Percentiles rank a stretch among this genome's conserved stretches.
Conservation (phyloP, 2,888 invertebrate species). For the Charanyca ferruginea region DNA sequence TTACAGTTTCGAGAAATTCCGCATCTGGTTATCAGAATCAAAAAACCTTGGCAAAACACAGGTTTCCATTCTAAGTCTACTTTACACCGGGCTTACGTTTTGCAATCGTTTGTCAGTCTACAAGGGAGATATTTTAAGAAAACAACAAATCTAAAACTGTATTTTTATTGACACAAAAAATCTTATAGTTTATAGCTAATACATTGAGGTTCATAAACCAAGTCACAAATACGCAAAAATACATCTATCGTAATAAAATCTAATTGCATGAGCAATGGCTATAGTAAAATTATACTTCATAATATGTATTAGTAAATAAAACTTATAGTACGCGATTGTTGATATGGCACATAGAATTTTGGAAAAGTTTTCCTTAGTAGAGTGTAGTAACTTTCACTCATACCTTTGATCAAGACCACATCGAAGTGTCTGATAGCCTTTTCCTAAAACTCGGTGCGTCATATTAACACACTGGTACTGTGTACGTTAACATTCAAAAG, state of each 20-base stretch:
- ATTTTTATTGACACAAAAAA: slow-evolving; percentile 47
- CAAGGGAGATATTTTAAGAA: neutral
- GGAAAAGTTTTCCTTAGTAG: neutral
- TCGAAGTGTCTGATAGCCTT: neutral
- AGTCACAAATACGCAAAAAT: slow-evolving; percentile 36
- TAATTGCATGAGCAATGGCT: slow-evolving; percentile 27
- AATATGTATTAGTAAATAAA: slow-evolving; percentile 6
- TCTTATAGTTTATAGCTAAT: slow-evolving; percentile 30
- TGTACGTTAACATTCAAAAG: slow-evolving; percentile 30
- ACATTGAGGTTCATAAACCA: slow-evolving; percentile 40
- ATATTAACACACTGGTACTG: slow-evolving; percentile 1
- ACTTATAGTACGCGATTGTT: neutral
- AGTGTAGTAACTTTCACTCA: neutral
- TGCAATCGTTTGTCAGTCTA: neutral
- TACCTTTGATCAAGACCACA: neutral
- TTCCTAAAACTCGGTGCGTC: neutral
- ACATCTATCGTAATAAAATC: slow-evolving; percentile 28
- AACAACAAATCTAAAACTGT: slow-evolving; percentile 6
- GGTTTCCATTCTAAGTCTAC: no score
- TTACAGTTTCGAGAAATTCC: no score
- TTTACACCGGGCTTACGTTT: no score
- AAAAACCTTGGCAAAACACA: no score
- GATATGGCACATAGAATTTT: neutral
- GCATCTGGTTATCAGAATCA: no score
- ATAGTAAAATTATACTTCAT: slow-evolving; percentile 23